phyloP scores from a whole-genome alignment of 2,113 vertebrate species.

The Pungitius pungitius region DNA sequence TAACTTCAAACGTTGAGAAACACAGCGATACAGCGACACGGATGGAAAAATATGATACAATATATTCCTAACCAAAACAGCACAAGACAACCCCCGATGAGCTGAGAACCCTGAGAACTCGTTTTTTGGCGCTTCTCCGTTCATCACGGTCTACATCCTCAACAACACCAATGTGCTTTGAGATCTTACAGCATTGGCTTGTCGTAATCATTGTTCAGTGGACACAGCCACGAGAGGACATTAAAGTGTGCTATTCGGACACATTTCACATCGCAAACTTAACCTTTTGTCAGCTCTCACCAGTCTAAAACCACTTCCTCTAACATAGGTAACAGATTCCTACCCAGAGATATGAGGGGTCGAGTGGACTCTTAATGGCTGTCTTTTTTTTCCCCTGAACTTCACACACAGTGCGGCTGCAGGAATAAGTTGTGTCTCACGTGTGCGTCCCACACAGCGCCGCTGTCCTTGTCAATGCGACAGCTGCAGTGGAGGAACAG shows the following conservation, averaged over 20 bases:
- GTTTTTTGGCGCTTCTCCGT: neutral
- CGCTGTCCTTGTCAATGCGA: constrained; percentile 63
- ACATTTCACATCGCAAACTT: neutral
- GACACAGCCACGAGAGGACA: neutral
- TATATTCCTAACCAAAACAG: neutral
- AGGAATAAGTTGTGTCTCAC: constrained; percentile 33
- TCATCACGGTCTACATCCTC: neutral
- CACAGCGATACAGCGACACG: neutral
- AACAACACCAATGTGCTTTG: neutral
- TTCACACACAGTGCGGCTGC: constrained; percentile 15
- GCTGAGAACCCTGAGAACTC: too few species aligned
- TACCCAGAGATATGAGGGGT: constrained; percentile 7
- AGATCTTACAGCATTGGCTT: constrained; percentile 1
- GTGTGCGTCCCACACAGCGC: constrained; percentile 10
- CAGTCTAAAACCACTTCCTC: neutral
- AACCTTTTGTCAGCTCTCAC: neutral
- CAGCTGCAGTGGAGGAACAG: constrained; percentile 35
- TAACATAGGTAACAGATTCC: neutral
- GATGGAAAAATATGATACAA: neutral
- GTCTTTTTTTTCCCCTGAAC: constrained; percentile 22
- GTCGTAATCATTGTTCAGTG: neutral
- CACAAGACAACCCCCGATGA: neutral
- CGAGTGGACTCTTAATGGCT: constrained; percentile 1
- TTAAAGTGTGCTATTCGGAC: neutral
- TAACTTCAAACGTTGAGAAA: neutral